phyloP scores from a whole-genome alignment of 2,113 vertebrate species.

The Calyptommatus sinebrachiatus region DNA sequence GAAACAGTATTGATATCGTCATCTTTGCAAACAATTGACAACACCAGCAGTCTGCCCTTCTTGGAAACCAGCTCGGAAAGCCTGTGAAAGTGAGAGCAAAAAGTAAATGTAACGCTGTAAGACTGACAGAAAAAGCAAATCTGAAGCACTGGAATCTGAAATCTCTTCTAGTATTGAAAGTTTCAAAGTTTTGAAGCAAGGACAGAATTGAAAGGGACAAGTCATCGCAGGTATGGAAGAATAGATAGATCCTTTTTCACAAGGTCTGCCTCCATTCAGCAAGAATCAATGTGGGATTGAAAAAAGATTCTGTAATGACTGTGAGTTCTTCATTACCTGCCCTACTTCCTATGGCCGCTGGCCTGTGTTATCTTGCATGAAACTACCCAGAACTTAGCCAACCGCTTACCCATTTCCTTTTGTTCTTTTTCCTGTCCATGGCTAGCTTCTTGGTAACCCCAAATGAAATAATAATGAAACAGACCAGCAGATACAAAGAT shows the following conservation, averaged over 20 bases:
- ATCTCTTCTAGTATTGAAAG: not conserved
- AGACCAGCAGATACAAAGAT: too few relatives aligned
- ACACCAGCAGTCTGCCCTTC: conserved; percentile 67
- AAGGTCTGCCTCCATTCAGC: not conserved
- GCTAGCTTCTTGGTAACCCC: too few relatives aligned
- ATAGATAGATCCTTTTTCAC: not conserved
- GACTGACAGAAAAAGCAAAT: not conserved
- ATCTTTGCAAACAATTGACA: conserved; percentile 73
- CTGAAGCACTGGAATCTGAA: not conserved
- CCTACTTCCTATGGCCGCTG: too few relatives aligned
- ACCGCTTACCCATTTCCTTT: too few relatives aligned
- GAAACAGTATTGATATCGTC: conserved; percentile 63
- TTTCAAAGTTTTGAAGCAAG: not conserved
- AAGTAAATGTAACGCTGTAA: not conserved
- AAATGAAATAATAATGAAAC: too few relatives aligned
- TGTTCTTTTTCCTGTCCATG: too few relatives aligned
- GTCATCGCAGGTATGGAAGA: not conserved
- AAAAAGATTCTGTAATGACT: too few relatives aligned
- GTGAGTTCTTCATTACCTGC: too few relatives aligned
- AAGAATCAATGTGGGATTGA: not conserved
- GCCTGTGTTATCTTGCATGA: too few relatives aligned
- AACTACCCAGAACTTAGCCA: too few relatives aligned
- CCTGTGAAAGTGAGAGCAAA: conserved; percentile 25
- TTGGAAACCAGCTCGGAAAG: conserved; percentile 73
- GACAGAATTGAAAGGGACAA: not conserved